Percentiles rank a stretch among this genome's conserved stretches.
phyloP scores from a whole-genome alignment of 2,888 invertebrate genomes.

The Anorthoa munda region DNA sequence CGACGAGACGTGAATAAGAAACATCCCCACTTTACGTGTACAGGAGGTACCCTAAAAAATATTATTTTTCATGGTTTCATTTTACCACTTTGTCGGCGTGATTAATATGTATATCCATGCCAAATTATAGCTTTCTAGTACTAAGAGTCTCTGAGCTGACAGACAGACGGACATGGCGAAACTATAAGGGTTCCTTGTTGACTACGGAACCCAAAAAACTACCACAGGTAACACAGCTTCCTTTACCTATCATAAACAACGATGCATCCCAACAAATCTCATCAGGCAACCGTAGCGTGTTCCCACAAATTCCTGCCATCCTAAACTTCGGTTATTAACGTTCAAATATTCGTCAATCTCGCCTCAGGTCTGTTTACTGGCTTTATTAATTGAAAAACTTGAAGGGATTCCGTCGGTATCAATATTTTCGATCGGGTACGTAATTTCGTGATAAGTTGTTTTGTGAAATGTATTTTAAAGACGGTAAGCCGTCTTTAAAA shows the following conservation, averaged over 20 bases:
- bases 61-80: too few relatives aligned
- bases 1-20: too few relatives aligned
- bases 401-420: slow-evolving; percentile 21
- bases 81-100: too few relatives aligned
- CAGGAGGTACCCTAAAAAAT: too few relatives aligned
- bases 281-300: background rate
- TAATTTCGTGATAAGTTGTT: slow-evolving; percentile 27
- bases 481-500: too few relatives aligned
- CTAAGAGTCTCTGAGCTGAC: too few relatives aligned
- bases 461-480: slow-evolving; percentile 13
- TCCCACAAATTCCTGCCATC: slow-evolving; percentile 24
- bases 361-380: slow-evolving; percentile 41
- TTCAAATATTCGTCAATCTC: slow-evolving; percentile 48
- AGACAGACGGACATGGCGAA: too few relatives aligned
- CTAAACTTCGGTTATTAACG: slow-evolving; percentile 33
- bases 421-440: slow-evolving; percentile 16
- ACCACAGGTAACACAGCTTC: background rate
- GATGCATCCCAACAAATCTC: slow-evolving; percentile 25
- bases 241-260: background rate
- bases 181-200: too few relatives aligned
- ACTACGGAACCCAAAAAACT: too few relatives aligned
- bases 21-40: too few relatives aligned
- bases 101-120: too few relatives aligned
- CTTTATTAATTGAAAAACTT: slow-evolving; percentile 71
- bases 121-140: too few relatives aligned